Base-by-base conservation (phyloP, 2,888 invertebrate genomes). In the Crepidodera aurea region DNA sequence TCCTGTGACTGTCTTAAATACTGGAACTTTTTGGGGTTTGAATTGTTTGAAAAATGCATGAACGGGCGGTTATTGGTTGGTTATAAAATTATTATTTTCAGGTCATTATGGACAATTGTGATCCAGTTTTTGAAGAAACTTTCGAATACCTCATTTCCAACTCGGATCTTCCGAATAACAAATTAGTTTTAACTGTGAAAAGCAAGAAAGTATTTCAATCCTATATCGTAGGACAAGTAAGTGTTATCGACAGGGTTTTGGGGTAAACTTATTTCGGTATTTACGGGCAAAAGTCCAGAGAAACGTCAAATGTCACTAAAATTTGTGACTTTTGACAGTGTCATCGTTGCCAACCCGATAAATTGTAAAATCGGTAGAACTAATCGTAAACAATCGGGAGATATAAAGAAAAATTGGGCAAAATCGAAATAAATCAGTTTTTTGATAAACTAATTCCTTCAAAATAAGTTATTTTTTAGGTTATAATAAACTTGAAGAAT, bases 61-160 rank as follows among this genome's bases (percentile, higher is more conserved):
- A n/a, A n/a, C n/a, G n/a, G n/a, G n/a, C n/a, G n/a, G 22, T 2
- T 22, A 6, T 22, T 22, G 22, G 22, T 6, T 22, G 6, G 16
- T 51, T 2, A 4, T 32, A 29, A 10, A 37, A 22, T 12, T 39
- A 12, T 37, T 42, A 25, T 40, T 75, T 77, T 37, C 65, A 87
- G 87, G 85, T 86, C 13, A 83, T 90, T 67, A 92, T 93, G 75
- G 93, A 95, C 78, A 92, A 88, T 76, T 93, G 93, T 74, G 92
- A 92, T 84, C 95, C 95, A 0, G 86, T 90, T 18, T 96, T 89
- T 78, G 94, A 96, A 78, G 92, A 94, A 75, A 90, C 90, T 70
- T 94, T 94, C 76, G 94, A 95, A 77, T 95, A 93, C 83, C 83
- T 89, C 39, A 87, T 95, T 68, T 90, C 91, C 1, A 85, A 88